phyloP scores from a whole-genome alignment of 1,140 invertebrate genomes.

The Drosophila paulistorum region DNA sequence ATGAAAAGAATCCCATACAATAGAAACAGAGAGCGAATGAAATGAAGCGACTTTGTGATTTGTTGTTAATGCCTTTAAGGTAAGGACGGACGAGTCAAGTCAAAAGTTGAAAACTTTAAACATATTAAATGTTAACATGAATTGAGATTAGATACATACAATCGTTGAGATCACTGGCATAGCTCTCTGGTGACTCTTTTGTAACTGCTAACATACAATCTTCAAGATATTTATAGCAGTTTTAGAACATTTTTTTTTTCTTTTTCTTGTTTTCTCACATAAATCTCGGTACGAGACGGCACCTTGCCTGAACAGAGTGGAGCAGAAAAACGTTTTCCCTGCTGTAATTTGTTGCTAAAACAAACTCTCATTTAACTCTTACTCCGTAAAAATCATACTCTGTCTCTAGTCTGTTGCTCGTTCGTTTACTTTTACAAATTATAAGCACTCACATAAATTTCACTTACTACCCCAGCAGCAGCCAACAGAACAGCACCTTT shows the following conservation, averaged over 20 bases:
- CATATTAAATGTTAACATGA: conserved; percentile 7
- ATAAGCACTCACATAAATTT: conserved; percentile 78
- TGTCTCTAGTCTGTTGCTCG: conserved; percentile 13
- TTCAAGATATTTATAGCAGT: conserved; percentile 6
- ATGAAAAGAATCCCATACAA: conserved; percentile 27
- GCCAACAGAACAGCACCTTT: conserved; percentile 28
- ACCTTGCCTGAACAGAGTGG: conserved; percentile 27
- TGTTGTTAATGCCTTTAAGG: conserved; percentile 36
- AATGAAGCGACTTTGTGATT: conserved; percentile 34
- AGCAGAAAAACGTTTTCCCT: conserved; percentile 13
- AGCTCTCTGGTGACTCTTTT: neutral
- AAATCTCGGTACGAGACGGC: conserved; percentile 42
- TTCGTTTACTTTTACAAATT: conserved; percentile 65
- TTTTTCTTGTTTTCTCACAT: conserved; percentile 19
- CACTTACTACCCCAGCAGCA: conserved; percentile 43
- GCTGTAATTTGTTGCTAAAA: conserved; percentile 60
- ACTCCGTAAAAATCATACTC: neutral
- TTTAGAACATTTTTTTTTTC: neutral
- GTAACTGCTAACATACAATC: neutral
- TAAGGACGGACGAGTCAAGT: neutral
- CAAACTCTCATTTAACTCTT: conserved; percentile 46
- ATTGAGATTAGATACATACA: neutral
- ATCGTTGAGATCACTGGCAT: too few relatives aligned
- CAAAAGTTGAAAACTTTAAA: conserved; percentile 26
- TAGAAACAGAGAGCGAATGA: conserved; percentile 3